Percentiles rank a stretch among this genome's conserved stretches.
Evolutionary conservation across 1,140 invertebrate species (phyloP).

Genomic region (Solenopsis fugax): DNA sequence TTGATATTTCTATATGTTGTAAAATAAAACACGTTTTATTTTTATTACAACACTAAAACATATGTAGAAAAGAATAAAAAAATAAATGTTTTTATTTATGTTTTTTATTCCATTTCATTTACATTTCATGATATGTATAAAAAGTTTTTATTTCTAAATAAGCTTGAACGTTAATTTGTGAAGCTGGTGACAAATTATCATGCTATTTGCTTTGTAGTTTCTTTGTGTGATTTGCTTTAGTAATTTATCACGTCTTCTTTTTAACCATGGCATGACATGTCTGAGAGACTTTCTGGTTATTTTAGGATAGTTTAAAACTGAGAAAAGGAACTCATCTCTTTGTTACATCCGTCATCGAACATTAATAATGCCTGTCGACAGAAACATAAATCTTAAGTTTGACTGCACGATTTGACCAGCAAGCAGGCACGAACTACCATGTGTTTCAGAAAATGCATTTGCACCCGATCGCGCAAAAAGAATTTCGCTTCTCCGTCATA

Average conservation of each 20-base stretch:
- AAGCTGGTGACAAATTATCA: not conserved
- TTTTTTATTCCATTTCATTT: no score
- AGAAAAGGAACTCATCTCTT: conserved; percentile 72
- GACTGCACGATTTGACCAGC: conserved; percentile 24
- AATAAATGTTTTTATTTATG: no score
- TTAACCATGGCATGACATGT: conserved; percentile 23
- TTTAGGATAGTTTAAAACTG: conserved; percentile 53
- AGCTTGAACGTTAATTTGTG: not conserved
- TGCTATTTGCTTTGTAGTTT: not conserved
- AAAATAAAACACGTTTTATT: not conserved
- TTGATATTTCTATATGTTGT: not conserved
- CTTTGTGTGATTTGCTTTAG: not conserved
- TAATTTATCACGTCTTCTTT: not conserved
- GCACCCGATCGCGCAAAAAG: conserved; percentile 71
- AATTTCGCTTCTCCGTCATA: conserved; percentile 52
- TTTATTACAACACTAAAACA: not conserved
- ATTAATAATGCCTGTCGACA: conserved; percentile 47
- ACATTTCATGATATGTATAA: no score
- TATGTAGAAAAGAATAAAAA: not conserved
- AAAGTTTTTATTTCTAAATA: not conserved
- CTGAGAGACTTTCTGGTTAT: conserved; percentile 77
- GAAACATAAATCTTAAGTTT: conserved; percentile 65
- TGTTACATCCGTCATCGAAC: conserved; percentile 11
- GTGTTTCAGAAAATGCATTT: conserved; percentile 73
- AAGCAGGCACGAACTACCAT: conserved; percentile 63